phyloP scores from a whole-genome alignment of 2,797 vertebrate genomes.

The Epinephelus coioides region DNA sequence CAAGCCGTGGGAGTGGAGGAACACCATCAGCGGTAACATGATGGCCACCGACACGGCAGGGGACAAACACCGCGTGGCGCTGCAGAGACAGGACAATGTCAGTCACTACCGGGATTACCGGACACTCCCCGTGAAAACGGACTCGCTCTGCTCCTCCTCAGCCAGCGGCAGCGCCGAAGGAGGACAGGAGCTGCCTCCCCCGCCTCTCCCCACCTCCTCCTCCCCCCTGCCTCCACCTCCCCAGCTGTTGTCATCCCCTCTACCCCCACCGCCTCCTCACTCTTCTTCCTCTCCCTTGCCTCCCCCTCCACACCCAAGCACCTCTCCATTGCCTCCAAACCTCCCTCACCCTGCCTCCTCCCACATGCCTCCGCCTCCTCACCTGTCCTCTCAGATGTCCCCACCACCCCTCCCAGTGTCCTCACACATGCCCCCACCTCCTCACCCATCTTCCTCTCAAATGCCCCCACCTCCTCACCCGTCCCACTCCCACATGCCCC shows the following conservation, averaged over 20 bases:
- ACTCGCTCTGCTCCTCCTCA: conserved; percentile 89
- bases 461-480: conserved; percentile 68
- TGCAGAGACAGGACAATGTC: conserved; percentile 85
- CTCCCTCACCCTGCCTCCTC: conserved; percentile 74
- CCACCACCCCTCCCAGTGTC: conserved; percentile 70
- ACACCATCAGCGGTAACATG: conserved; percentile 85
- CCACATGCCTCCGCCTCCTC: conserved; percentile 68
- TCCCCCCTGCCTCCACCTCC: conserved; percentile 76
- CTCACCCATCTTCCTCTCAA: conserved; percentile 41
- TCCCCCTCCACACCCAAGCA: conserved; percentile 52
- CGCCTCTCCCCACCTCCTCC: conserved; percentile 71
- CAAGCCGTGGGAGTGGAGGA: conserved; percentile 93
- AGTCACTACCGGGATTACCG: conserved; percentile 87
- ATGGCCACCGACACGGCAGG: conserved; percentile 80
- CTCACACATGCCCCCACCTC: conserved; percentile 60
- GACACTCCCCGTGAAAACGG: conserved; percentile 84
- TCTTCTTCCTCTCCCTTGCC: conserved; percentile 65
- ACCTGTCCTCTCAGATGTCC: conserved; percentile 77
- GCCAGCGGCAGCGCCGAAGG: conserved; percentile 80
- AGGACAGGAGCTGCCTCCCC: conserved; percentile 84
- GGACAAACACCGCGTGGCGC: conserved; percentile 81
- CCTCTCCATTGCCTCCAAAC: conserved; percentile 50
- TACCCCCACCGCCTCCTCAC: conserved; percentile 67
- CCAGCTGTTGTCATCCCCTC: conserved; percentile 61
- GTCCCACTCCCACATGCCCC: conserved; percentile 50